Conservation (phyloP, 2,113 vertebrate species). For the Romanogobio albipinnatus region DNA sequence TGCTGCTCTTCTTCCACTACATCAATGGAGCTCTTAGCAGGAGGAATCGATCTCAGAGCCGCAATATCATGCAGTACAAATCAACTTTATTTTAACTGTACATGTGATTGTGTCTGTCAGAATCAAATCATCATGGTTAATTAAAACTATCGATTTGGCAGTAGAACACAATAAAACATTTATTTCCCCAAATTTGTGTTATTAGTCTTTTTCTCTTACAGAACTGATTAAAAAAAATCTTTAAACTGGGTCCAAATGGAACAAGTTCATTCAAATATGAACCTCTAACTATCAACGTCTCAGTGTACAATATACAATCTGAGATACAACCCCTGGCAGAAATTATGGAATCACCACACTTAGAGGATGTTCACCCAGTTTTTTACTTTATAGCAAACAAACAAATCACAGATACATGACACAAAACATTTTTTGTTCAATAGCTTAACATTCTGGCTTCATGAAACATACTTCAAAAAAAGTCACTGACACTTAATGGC, state of each 20-base stretch:
- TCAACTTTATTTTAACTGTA: slow-evolving; percentile 57
- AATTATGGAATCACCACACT: too few relatives aligned
- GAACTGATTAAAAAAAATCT: not conserved
- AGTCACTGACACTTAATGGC: too few relatives aligned
- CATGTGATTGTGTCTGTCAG: slow-evolving; percentile 10
- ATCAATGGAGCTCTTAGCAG: not conserved
- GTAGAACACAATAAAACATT: slow-evolving; percentile 20
- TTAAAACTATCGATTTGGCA: not conserved
- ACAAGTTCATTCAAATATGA: not conserved
- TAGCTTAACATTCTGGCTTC: too few relatives aligned
- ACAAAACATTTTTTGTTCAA: too few relatives aligned
- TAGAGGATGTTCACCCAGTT: too few relatives aligned
- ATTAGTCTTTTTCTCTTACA: not conserved
- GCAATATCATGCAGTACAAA: not conserved
- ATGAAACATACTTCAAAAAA: too few relatives aligned
- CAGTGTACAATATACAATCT: too few relatives aligned
- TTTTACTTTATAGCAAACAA: too few relatives aligned
- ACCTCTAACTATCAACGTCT: not conserved
- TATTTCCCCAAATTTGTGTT: slow-evolving; percentile 50
- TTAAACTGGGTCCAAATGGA: not conserved
- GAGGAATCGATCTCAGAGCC: not conserved
- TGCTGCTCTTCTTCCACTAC: too few relatives aligned
- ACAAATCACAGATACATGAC: too few relatives aligned
- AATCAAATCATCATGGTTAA: not conserved
- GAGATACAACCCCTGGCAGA: too few relatives aligned